A percentile compares a stretch with the other conserved stretches of the same genome.
Conservation (phyloP, 2,797 vertebrate species). For the Acrossocheilus wenchowensis region DNA sequence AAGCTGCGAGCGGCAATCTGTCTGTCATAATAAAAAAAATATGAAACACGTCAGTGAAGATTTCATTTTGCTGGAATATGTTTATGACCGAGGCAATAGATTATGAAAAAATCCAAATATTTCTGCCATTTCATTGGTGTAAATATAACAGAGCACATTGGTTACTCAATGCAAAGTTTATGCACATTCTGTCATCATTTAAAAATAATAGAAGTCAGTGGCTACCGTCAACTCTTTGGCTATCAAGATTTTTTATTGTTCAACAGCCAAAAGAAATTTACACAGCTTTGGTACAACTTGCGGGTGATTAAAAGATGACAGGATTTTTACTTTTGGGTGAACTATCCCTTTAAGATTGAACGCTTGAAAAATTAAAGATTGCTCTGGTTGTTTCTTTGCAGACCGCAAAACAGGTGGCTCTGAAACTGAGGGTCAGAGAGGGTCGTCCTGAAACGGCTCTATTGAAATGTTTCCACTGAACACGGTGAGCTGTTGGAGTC, state of each 20-base stretch:
- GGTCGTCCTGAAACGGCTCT: conserved; percentile 39
- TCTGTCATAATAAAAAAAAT: conserved; percentile 28
- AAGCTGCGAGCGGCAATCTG: conserved; percentile 1
- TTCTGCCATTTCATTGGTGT: not conserved
- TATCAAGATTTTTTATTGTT: not conserved
- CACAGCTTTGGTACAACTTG: not conserved
- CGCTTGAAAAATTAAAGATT: not conserved
- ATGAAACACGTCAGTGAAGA: conserved; percentile 37
- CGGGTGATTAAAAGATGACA: not conserved
- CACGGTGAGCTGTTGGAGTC: conserved; percentile 46
- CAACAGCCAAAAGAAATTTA: not conserved
- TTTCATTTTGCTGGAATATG: conserved; percentile 14
- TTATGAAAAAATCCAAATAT: not conserved
- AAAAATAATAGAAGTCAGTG: not conserved
- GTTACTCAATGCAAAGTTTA: not conserved
- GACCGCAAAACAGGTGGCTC: conserved; percentile 56
- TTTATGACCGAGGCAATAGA: not conserved
- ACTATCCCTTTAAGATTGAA: not conserved
- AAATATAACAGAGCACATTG: not conserved
- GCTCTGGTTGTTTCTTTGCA: conserved; percentile 11
- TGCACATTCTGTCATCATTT: not conserved
- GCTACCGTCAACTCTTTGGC: not conserved
- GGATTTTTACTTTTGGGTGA: not conserved
- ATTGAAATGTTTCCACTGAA: conserved; percentile 57
- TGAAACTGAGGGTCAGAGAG: conserved; percentile 34